Conservation (phyloP, 2,888 invertebrate genomes). For the Lasioglossum figueresi region DNA sequence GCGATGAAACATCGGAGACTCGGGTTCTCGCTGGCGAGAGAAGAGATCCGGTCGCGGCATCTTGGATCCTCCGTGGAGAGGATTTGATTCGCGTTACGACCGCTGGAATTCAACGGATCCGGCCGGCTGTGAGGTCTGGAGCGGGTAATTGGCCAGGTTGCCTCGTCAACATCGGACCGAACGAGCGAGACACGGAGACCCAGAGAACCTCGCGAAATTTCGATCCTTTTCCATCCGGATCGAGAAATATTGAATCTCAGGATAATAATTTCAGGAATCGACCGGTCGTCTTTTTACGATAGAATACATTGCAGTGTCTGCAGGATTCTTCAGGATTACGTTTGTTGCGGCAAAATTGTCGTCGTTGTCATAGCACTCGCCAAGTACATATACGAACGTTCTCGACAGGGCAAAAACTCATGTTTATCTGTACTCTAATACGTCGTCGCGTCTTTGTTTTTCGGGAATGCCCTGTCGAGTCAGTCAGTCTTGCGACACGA, state of each 20-base stretch:
- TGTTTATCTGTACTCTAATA: too few relatives aligned
- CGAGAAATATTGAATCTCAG: not conserved
- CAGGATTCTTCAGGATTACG: too few relatives aligned
- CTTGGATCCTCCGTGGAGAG: not conserved
- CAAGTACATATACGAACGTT: too few relatives aligned
- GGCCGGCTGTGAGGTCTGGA: not conserved
- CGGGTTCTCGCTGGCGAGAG: not conserved
- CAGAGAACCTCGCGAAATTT: not conserved
- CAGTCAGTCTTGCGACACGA: too few relatives aligned
- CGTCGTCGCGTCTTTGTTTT: too few relatives aligned
- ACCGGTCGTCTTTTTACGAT: not conserved
- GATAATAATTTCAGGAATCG: not conserved
- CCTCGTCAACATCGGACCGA: constrained; percentile 1
- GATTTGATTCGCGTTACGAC: constrained; percentile 9
- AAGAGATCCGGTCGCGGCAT: not conserved
- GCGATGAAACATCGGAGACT: not conserved
- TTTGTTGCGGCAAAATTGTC: too few relatives aligned
- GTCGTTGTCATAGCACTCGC: too few relatives aligned
- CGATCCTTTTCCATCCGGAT: not conserved
- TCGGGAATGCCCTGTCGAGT: too few relatives aligned
- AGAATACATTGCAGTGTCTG: too few relatives aligned
- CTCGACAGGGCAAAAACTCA: too few relatives aligned
- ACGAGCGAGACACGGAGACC: not conserved
- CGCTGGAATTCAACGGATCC: constrained; percentile 1
- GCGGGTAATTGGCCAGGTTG: not conserved